Base-by-base conservation (phyloP, 2,113 vertebrate genomes). In the Hyperoodon ampullatus region DNA sequence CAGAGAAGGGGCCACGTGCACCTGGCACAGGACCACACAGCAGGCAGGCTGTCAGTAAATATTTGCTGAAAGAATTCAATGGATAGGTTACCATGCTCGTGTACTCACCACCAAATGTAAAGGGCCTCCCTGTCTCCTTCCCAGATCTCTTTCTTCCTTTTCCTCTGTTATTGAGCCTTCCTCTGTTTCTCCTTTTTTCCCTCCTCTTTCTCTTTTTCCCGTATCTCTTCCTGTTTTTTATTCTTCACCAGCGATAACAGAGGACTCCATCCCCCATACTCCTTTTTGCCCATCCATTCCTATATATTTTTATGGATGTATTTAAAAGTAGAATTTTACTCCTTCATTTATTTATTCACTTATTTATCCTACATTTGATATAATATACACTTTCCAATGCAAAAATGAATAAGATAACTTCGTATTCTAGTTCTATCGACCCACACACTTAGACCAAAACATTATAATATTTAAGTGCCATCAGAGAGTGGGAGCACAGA, bases 311-410 rank as follows among this genome's bases (percentile, higher is more conserved):
- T 53, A 61, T 60, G 47, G 16, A 80, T 19, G 55, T 77, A 61
- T 87, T 87, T 97, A 23, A 83, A 88, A 77, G 53, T 94, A 91
- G 60, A 87, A 87, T 83, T 95, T 74, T 74, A 72, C 71, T 71
- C 33, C 78, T 75, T 74, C 26, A 78, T 68, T 86, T n/a, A 33
- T 21, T 78, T 63, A 74, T 39, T 78, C 42, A 83, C 58, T 82
- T 95, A n/a, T 71, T 55, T 68, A 35, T 58, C 19, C 19, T 88
- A 72, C 3, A 89, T 82, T 93, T 86, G 53, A 39, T 78, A 66
- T 10, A 15, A 39, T 78, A 60, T 10, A 15, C 3, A 86, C n/a
- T 81, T 94, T 85, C 42, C 33, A 55, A 28, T 60, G 71, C 58
- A 85, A 94, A 92, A 88, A 61, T 89, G 60, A 70, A 33, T 70